A percentile compares a stretch with the other conserved stretches of the same genome.
Evolutionary conservation across 2,113 vertebrate genomes (phyloP).

Genomic region (Platysteira castanea): DNA sequence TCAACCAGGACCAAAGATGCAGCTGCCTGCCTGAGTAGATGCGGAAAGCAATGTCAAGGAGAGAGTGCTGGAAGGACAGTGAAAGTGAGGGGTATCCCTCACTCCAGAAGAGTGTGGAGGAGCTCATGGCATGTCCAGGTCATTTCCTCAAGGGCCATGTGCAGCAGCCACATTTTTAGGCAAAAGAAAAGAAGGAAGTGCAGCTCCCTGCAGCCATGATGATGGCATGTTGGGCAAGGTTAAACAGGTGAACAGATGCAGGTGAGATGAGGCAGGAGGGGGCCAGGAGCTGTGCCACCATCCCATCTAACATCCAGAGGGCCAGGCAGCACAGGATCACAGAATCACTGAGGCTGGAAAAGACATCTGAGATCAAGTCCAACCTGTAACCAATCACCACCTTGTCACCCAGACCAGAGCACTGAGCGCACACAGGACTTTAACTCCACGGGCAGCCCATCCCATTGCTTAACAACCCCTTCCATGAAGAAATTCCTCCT

Average conservation of each 20-base stretch:
- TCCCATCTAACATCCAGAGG: background rate
- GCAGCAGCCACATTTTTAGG: background rate
- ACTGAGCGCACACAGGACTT: background rate
- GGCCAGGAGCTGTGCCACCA: fast-evolving
- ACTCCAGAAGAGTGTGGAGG: background rate
- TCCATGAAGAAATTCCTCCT: background rate
- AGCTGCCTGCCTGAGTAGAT: background rate
- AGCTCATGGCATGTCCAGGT: background rate
- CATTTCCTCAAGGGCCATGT: background rate
- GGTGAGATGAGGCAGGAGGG: background rate
- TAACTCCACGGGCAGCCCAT: background rate
- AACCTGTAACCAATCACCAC: background rate
- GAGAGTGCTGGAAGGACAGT: background rate
- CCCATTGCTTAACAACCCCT: background rate
- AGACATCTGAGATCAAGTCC: background rate
- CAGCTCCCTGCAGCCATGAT: background rate
- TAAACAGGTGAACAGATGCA: fast-evolving
- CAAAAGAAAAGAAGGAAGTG: background rate
- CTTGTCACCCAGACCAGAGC: background rate
- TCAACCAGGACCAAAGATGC: background rate
- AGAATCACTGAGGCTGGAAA: background rate
- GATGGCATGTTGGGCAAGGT: fast-evolving
- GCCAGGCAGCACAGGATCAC: background rate
- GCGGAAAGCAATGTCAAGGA: background rate
- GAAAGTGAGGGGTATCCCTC: background rate